These are phyloP conservation scores for Chaetodon trifascialis DNA, from an alignment of 2,113 vertebrate genomes.

Conservation along the genomic window DNA sequence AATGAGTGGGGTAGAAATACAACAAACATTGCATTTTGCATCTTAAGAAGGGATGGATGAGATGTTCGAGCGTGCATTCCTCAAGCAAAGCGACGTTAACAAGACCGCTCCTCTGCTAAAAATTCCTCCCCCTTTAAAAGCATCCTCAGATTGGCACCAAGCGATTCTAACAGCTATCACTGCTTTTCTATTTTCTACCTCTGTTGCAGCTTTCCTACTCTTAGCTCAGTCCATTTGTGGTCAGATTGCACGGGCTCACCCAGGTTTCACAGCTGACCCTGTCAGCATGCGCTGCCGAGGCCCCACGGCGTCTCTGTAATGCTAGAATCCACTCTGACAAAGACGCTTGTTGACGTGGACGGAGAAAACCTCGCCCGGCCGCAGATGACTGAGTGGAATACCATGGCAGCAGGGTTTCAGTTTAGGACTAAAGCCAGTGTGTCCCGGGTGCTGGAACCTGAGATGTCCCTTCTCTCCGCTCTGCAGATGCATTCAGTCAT, in stretches of 20 bases:
- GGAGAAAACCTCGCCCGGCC: conserved; percentile 26
- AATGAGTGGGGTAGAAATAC: conserved; percentile 33
- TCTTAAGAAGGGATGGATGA: conserved; percentile 2
- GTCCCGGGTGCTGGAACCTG: conserved; percentile 63
- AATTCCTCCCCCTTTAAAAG: conserved; percentile 39
- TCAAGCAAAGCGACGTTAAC: conserved; percentile 19
- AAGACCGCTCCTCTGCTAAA: conserved; percentile 8
- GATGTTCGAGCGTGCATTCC: conserved; percentile 50
- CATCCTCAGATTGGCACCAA: conserved; percentile 15
- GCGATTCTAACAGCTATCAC: neutral
- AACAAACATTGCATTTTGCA: conserved; percentile 28
- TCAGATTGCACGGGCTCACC: conserved; percentile 22
- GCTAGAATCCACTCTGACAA: conserved; percentile 40
- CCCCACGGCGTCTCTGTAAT: neutral
- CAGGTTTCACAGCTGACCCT: conserved; percentile 31
- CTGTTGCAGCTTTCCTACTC: conserved; percentile 34
- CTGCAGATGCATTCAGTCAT: conserved; percentile 60
- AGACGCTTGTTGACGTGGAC: conserved; percentile 45
- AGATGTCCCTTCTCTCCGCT: conserved; percentile 52
- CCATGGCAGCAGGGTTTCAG: conserved; percentile 30
- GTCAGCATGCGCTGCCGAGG: conserved; percentile 29
- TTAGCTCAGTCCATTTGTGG: conserved; percentile 1
- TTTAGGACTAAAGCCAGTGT: conserved; percentile 7
- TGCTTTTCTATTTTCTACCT: conserved; percentile 38
- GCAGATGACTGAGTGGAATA: conserved; percentile 32